Conservation (phyloP, 2,797 vertebrate species). For the Pseudochromis fuscus region DNA sequence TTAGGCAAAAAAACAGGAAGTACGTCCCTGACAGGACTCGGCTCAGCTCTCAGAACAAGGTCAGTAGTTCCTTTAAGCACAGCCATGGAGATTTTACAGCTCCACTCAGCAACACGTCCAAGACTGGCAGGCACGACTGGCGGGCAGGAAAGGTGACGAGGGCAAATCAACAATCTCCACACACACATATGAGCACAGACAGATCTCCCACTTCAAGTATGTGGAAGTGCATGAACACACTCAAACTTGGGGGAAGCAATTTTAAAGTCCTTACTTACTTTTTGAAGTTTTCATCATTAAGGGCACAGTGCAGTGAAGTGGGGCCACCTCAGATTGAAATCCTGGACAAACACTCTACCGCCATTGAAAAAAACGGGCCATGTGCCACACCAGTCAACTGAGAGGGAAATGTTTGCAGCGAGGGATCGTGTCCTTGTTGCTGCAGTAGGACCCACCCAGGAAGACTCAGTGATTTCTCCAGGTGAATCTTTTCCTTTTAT, state of each 20-base stretch:
- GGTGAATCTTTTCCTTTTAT: slow-evolving; percentile 26
- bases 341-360: slow-evolving; percentile 10
- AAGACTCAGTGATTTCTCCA: slow-evolving; percentile 22
- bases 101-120: slow-evolving; percentile 37
- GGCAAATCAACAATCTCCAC: slow-evolving; percentile 57
- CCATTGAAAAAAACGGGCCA: neutral
- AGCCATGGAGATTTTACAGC: slow-evolving; percentile 39
- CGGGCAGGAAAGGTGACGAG: slow-evolving; percentile 49
- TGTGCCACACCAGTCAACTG: slow-evolving; percentile 11
- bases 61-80: slow-evolving; percentile 58
- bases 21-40: slow-evolving; percentile 50
- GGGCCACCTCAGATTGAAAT: slow-evolving; percentile 35
- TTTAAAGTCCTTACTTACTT: slow-evolving; percentile 46
- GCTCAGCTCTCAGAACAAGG: slow-evolving; percentile 53
- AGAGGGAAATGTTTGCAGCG: neutral
- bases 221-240: slow-evolving; percentile 13
- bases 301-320: slow-evolving; percentile 35
- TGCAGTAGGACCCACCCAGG: slow-evolving; percentile 21
- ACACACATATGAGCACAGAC: slow-evolving; percentile 42
- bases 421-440: slow-evolving; percentile 24
- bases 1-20: slow-evolving; percentile 51
- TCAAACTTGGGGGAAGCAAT: slow-evolving; percentile 42
- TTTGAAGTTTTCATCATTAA: slow-evolving; percentile 22
- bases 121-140: slow-evolving; percentile 50
- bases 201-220: slow-evolving; percentile 24